Conservation (phyloP, 2,113 vertebrate species). For the Holacanthus passer region DNA sequence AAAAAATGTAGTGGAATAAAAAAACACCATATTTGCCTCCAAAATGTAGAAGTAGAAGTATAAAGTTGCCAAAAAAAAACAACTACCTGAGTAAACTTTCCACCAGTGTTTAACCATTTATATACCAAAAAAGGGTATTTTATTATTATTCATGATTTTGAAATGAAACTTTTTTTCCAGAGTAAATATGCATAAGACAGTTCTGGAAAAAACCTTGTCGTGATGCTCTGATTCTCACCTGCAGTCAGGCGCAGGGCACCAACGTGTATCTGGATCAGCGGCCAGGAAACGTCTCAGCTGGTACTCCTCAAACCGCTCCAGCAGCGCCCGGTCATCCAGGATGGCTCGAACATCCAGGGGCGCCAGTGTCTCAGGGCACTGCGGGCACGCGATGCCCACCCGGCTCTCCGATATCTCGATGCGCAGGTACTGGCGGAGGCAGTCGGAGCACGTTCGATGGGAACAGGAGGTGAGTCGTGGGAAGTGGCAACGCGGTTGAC, state of each 20-base stretch:
- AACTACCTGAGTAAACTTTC: too few relatives aligned
- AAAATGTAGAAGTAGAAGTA: too few relatives aligned
- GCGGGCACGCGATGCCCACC: conserved; percentile 86
- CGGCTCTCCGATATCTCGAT: conserved; percentile 88
- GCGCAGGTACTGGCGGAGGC: conserved; percentile 87
- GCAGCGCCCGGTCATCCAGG: conserved; percentile 84
- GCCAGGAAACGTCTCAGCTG: conserved; percentile 87
- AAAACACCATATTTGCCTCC: too few relatives aligned
- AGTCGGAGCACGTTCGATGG: conserved; percentile 86
- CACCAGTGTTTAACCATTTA: background rate
- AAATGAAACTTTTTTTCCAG: background rate
- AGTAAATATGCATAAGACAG: too few relatives aligned
- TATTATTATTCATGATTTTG: background rate
- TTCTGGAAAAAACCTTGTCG: background rate
- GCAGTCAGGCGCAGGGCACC: conserved; percentile 91
- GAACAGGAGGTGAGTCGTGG: conserved; percentile 84
- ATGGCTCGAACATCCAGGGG: conserved; percentile 83
- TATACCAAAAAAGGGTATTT: background rate
- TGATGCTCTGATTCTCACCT: conserved; percentile 78
- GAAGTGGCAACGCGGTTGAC: conserved; percentile 87
- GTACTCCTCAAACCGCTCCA: conserved; percentile 89
- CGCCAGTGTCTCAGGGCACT: conserved; percentile 84
- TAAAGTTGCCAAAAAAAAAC: too few relatives aligned
- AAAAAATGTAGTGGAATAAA: too few relatives aligned
- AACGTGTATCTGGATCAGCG: conserved; percentile 87